phyloP scores from a whole-genome alignment of 2,797 vertebrate genomes.

The Eulemur albifrons region DNA sequence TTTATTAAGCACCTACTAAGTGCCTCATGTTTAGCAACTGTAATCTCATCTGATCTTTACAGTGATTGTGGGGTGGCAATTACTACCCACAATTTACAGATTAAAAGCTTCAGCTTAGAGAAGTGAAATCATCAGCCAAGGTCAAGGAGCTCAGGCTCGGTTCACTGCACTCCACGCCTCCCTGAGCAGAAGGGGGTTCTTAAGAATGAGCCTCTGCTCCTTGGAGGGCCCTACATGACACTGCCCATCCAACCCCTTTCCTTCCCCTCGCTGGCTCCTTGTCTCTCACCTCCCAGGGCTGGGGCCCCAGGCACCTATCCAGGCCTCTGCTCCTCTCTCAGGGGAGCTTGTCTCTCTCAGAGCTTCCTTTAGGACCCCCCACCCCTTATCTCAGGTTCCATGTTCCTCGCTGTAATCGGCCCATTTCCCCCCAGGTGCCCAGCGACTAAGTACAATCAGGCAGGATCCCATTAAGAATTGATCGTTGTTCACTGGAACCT shows the following conservation, averaged over 20 bases:
- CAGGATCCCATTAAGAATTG: not conserved
- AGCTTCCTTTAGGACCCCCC: not conserved
- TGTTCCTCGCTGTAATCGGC: fast-evolving
- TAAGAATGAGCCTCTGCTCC: not conserved
- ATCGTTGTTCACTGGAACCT: not conserved
- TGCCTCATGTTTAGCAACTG: not conserved
- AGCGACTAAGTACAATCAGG: not conserved
- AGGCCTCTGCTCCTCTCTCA: not conserved
- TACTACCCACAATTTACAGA: not conserved
- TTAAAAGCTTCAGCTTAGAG: not conserved
- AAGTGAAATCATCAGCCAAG: not conserved
- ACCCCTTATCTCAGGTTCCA: not conserved
- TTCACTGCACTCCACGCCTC: too few species aligned
- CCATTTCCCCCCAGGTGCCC: not conserved
- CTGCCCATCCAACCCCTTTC: not conserved
- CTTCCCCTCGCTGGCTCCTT: not conserved
- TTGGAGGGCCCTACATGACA: not conserved
- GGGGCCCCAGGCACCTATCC: not conserved
- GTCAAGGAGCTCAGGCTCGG: not conserved
- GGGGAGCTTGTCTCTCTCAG: not conserved
- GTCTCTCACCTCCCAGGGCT: not conserved
- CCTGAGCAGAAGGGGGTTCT: not conserved
- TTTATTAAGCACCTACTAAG: not conserved
- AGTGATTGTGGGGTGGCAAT: not conserved
- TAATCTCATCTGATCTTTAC: not conserved